Evolutionary conservation across 2,797 vertebrate genomes (phyloP), one percentile per base, ranked within the genome.

Genomic region (Crocodylus rhombifer): DNA sequence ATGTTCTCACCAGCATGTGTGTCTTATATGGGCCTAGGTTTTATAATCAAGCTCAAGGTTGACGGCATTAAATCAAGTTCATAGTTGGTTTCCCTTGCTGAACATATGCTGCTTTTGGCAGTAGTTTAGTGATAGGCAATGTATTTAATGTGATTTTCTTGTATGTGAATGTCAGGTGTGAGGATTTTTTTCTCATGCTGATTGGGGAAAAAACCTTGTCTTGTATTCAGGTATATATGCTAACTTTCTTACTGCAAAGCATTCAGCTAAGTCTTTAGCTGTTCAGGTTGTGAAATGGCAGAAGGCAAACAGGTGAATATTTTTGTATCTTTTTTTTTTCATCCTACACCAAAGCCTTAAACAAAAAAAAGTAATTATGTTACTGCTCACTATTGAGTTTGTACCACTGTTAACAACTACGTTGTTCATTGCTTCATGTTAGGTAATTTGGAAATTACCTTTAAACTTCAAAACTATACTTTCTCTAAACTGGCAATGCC

Each of bases 341-440:
- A 11, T 84, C 16, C 21, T 26, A 81, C 75, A 69, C 15, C 15
- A 89, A 21, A 69, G 15, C 3, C 15, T 64, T 89, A 28, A 30
- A 61, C 77, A 62, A 15, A 6, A 78, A 30, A 2, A 26, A 65
- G 58, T 42, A 89, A 58, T 2, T 30, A 60, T 18, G 5, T 42
- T 7, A 74, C 42, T 9, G 7, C 36, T 30, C 15, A 63, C 9
- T 21, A 57, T 0, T 25, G 57, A 88, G 63, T 10, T 33, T 14
- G 20, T 63, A 77, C 11, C 4, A 3, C 2, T 2, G 5, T 36
- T 3, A 56, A 30, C 58, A 92, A 90, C 23, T 2, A 73, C 11
- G 1, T 56, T 42, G 6, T 17, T 6, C 0, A 1, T 84, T 80
- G 4, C 60, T 91, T 84, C 7, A 26, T 77, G 0, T 18, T 65